Evolutionary conservation across 2,113 vertebrate genomes (phyloP).

Genomic region (Arizona elegans): DNA sequence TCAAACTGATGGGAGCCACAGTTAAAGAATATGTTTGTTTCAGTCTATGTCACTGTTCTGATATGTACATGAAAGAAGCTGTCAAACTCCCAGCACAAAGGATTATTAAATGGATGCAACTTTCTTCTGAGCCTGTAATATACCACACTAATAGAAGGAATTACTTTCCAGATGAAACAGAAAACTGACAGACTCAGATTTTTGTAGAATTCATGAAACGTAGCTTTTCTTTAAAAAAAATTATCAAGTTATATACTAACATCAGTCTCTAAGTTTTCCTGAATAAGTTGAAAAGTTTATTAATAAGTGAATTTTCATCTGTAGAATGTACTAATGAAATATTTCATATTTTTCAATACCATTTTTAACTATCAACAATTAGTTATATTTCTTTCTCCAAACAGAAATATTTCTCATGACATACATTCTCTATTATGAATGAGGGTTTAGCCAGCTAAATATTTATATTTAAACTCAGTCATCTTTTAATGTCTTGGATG

Average conservation of each 20-base stretch:
- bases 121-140: neutral
- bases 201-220: neutral
- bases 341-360: neutral
- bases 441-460: neutral
- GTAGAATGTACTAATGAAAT: neutral
- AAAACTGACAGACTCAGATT: neutral
- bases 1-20: neutral
- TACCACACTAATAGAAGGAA: neutral
- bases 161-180: constrained; percentile 5
- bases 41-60: constrained; percentile 1
- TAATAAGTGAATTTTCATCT: neutral
- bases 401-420: neutral
- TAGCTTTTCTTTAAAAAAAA: neutral
- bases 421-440: neutral
- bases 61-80: neutral
- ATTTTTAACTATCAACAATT: neutral
- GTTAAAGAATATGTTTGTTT: neutral
- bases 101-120: neutral
- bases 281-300: neutral
- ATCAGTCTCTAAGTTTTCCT: neutral
- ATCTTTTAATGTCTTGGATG: neutral
- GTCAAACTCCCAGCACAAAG: neutral
- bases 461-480: neutral
- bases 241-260: neutral
- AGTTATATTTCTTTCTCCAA: neutral